Percentiles rank a stretch among this genome's conserved stretches.
Evolutionary conservation across 2,888 invertebrate species (phyloP).

Genomic region (Resseliella maxima): DNA sequence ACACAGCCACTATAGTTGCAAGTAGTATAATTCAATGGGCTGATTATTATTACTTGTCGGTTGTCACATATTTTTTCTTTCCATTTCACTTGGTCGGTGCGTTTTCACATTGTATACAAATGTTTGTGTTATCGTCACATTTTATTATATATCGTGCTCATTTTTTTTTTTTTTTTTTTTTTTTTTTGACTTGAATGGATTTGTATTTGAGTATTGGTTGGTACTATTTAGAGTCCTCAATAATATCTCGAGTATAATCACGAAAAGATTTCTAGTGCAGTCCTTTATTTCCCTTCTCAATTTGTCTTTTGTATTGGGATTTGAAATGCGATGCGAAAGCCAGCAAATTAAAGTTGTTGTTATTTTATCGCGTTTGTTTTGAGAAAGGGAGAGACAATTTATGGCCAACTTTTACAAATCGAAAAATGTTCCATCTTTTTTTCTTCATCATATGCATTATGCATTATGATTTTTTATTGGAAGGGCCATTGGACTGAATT

Average conservation of each 20-base stretch:
- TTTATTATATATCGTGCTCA: not conserved
- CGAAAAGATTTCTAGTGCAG: not conserved
- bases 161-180: too few relatives aligned
- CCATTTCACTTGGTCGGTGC: not conserved
- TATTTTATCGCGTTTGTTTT: not conserved
- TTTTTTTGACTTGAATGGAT: too few relatives aligned
- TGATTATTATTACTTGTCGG: constrained; percentile 34
- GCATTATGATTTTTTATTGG: not conserved
- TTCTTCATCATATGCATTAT: not conserved
- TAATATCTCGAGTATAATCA: not conserved
- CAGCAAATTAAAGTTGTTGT: not conserved
- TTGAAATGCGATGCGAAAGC: not conserved
- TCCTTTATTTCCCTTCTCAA: not conserved
- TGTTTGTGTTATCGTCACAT: not conserved
- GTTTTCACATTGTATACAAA: not conserved
- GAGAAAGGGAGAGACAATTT: not conserved
- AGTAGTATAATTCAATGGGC: not conserved
- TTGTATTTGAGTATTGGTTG: too few relatives aligned
- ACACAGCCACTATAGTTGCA: too few relatives aligned
- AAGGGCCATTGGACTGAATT: not conserved
- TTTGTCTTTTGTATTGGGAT: too few relatives aligned
- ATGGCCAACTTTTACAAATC: not conserved
- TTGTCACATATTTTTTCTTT: not conserved
- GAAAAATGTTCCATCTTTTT: not conserved
- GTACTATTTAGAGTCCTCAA: not conserved